Evolutionary conservation across 2,797 vertebrate species (phyloP).

Genomic region (Pseudomugil gertrudae): DNA sequence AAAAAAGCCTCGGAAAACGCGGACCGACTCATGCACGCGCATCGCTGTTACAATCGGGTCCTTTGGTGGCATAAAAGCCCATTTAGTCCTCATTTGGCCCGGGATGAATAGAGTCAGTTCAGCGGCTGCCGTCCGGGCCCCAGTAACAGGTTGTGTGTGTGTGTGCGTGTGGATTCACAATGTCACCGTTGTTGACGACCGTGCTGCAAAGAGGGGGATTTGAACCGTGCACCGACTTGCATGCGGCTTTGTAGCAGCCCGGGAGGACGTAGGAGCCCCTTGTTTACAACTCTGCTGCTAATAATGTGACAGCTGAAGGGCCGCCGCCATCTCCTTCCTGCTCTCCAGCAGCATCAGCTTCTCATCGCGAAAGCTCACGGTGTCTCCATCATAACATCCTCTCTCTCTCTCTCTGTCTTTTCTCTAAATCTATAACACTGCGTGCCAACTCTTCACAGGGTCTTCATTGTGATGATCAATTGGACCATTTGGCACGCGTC

Average conservation of each 20-base stretch:
- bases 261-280: conserved; percentile 83
- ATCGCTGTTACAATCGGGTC: conserved; percentile 70
- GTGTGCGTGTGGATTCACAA: conserved; percentile 83
- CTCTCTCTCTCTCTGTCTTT: not conserved
- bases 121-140: conserved; percentile 87
- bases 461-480: conserved; percentile 49
- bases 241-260: conserved; percentile 86
- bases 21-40: conserved; percentile 57
- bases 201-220: conserved; percentile 71
- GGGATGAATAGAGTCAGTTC: conserved; percentile 81
- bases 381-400: not conserved
- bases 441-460: conserved; percentile 32
- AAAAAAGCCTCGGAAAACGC: conserved; percentile 64
- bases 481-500: conserved; percentile 64
- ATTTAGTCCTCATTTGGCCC: conserved; percentile 80
- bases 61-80: conserved; percentile 77
- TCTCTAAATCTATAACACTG: conserved; percentile 24
- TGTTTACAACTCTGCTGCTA: conserved; percentile 89
- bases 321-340: conserved; percentile 53
- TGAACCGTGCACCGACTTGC: conserved; percentile 86
- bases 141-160: conserved; percentile 75
- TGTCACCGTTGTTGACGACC: conserved; percentile 90
- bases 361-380: not conserved
- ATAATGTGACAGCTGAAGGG: conserved; percentile 92
- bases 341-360: conserved; percentile 36